A percentile compares a stretch with the other conserved stretches of the same genome.
These are phyloP conservation scores for Heliocidaris erythrogramma DNA, from an alignment of 35 echinoderm and acorn worm species.

Conservation along the genomic window DNA sequence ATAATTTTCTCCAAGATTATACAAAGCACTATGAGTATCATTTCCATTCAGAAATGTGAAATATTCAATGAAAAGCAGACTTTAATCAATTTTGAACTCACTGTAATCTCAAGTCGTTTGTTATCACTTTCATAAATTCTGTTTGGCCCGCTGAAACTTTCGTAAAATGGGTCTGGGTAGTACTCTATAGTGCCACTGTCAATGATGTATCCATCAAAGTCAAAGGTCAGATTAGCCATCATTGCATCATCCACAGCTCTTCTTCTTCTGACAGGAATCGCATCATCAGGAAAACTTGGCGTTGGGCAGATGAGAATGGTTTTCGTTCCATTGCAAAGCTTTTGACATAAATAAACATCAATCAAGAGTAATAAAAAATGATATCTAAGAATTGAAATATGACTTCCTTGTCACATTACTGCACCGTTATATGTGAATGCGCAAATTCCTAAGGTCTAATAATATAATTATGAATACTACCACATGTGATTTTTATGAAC, in stretches of 20 bases:
- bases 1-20: too few species aligned
- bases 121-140: not conserved
- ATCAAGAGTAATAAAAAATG: too few species aligned
- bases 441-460: too few species aligned
- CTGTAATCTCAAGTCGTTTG: not conserved
- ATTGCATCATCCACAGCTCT: not conserved
- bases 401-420: too few species aligned
- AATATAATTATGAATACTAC: too few species aligned
- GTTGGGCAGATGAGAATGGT: slow-evolving; percentile 45
- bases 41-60: too few species aligned
- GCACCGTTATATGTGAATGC: too few species aligned
- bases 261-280: not conserved
- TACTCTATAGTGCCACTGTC: not conserved
- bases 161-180: slow-evolving; percentile 44
- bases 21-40: too few species aligned
- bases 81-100: not conserved
- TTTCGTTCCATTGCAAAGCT: not conserved
- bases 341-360: too few species aligned
- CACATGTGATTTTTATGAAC: too few species aligned
- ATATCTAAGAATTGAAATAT: too few species aligned
- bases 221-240: not conserved
- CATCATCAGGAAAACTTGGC: not conserved
- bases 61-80: too few species aligned
- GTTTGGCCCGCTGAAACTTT: not conserved
- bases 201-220: slow-evolving; percentile 33